Percentiles rank a stretch among this genome's conserved stretches.
Evolutionary conservation across 2,113 vertebrate species (phyloP).

Genomic region (Cheirogaleus medius): DNA sequence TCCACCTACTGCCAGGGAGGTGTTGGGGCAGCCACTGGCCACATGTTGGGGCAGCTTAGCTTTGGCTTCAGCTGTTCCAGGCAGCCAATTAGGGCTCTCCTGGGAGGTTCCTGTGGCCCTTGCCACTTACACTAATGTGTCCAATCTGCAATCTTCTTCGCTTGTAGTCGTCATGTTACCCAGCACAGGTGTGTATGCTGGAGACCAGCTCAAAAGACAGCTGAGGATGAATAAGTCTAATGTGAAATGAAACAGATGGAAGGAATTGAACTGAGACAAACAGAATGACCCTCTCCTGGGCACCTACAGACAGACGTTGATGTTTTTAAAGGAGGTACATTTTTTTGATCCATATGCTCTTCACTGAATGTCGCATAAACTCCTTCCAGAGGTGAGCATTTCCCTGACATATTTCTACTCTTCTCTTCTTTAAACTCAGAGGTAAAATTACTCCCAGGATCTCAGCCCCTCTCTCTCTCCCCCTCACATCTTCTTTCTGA

Average conservation of each 20-base stretch:
- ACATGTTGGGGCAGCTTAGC: neutral
- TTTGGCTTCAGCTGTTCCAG: neutral
- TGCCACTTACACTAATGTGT: neutral
- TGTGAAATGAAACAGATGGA: neutral
- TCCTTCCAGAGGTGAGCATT: neutral
- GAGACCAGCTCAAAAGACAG: neutral
- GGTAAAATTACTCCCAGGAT: neutral
- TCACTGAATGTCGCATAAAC: neutral
- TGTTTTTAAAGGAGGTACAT: neutral
- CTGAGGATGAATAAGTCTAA: neutral
- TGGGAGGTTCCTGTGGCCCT: neutral
- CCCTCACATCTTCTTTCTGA: constrained; percentile 9
- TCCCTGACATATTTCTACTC: neutral
- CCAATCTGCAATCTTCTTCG: neutral
- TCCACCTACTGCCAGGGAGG: neutral
- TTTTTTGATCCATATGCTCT: neutral
- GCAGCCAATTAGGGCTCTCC: neutral
- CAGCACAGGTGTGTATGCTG: neutral
- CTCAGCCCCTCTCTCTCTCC: neutral
- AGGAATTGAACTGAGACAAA: neutral
- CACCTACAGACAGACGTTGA: neutral
- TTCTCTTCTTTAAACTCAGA: constrained; percentile 27
- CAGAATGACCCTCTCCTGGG: neutral
- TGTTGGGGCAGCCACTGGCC: neutral
- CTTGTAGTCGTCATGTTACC: neutral